These are phyloP conservation scores for Ptychochromis oligacanthus DNA, from an alignment of 2,113 vertebrate genomes.

Conservation along the genomic window DNA sequence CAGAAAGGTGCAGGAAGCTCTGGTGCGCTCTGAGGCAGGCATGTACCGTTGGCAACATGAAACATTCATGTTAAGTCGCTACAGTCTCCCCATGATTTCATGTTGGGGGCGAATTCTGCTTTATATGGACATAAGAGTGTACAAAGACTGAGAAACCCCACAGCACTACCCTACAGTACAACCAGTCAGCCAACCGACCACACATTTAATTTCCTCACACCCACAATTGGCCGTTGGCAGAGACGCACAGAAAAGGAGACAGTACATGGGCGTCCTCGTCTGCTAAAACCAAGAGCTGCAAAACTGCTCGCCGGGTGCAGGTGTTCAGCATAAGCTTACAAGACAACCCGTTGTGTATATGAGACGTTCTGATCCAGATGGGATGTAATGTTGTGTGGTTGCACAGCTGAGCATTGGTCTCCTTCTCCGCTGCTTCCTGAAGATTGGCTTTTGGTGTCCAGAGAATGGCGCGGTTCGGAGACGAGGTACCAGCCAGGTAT, in stretches of 20 bases:
- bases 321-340: conserved; percentile 45
- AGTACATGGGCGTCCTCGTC: conserved; percentile 72
- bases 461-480: conserved; percentile 93
- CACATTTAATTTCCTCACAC: conserved; percentile 65
- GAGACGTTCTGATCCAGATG: conserved; percentile 82
- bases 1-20: conserved; percentile 44
- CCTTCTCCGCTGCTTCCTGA: conserved; percentile 85
- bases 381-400: conserved; percentile 88
- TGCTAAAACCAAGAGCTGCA: conserved; percentile 54
- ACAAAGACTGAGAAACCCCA: conserved; percentile 52
- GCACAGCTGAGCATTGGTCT: conserved; percentile 81
- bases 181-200: conserved; percentile 60
- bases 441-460: conserved; percentile 87
- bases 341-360: conserved; percentile 76
- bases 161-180: conserved; percentile 46
- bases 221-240: conserved; percentile 61
- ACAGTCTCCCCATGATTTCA: conserved; percentile 55
- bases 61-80: conserved; percentile 63
- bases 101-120: conserved; percentile 53
- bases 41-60: conserved; percentile 64
- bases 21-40: conserved; percentile 54
- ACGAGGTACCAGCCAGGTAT: conserved; percentile 90
- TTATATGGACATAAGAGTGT: conserved; percentile 50
- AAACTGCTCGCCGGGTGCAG: conserved; percentile 49
- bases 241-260: conserved; percentile 56